phyloP scores from a whole-genome alignment of 2,888 invertebrate species.

The Homarus gammarus region DNA sequence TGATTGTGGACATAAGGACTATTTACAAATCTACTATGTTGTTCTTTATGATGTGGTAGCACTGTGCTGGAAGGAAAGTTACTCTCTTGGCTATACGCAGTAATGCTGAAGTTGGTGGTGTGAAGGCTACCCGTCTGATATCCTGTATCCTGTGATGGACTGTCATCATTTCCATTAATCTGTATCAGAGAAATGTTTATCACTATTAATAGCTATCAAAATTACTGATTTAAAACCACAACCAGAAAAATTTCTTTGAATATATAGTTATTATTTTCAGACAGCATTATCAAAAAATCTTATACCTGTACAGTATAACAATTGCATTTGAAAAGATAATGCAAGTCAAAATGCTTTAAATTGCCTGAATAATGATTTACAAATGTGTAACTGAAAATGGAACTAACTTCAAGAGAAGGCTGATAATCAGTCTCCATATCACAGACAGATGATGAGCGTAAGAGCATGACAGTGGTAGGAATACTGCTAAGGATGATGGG shows the following conservation, averaged over 20 bases:
- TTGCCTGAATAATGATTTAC: no score
- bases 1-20: background rate
- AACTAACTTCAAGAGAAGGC: constrained; percentile 49
- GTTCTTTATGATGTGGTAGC: background rate
- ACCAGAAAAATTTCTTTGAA: no score
- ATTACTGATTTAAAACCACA: background rate
- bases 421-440: constrained; percentile 61
- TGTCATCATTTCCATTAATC: constrained; percentile 33
- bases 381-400: background rate
- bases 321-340: no score
- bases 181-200: background rate
- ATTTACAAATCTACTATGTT: background rate
- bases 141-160: constrained; percentile 39
- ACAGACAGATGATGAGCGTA: constrained; percentile 41
- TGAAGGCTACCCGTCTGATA: constrained; percentile 52
- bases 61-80: background rate
- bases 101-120: constrained; percentile 41
- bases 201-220: background rate
- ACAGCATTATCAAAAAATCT: no score
- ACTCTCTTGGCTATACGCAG: constrained; percentile 9
- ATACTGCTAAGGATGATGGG: background rate
- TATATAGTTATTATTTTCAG: no score
- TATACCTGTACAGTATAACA: no score
- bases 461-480: background rate
- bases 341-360: no score